Conservation (phyloP, 2,113 vertebrate species). For the Camarhynchus parvulus region DNA sequence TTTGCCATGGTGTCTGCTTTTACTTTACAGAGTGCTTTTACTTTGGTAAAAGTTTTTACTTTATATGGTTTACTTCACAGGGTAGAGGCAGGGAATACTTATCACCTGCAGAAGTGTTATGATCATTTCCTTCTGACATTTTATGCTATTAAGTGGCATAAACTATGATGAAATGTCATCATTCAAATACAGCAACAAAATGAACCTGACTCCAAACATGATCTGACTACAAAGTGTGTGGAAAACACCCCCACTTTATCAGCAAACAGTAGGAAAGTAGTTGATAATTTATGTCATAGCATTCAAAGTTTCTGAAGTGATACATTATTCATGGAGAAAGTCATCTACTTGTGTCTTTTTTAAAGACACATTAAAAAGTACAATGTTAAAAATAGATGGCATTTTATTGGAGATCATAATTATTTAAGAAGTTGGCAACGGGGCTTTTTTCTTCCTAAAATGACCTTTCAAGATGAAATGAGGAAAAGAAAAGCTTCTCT, state of each 20-base stretch:
- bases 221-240: neutral
- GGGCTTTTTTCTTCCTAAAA: constrained; percentile 56
- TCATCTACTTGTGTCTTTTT: constrained; percentile 64
- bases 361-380: constrained; percentile 69
- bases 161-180: constrained; percentile 56
- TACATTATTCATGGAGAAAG: constrained; percentile 61
- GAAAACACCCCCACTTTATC: constrained; percentile 65
- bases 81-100: constrained; percentile 50
- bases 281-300: constrained; percentile 65
- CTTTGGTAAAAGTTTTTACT: neutral
- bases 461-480: constrained; percentile 66
- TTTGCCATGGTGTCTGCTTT: neutral
- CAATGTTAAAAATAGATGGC: constrained; percentile 72
- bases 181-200: constrained; percentile 58
- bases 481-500: constrained; percentile 23
- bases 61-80: neutral
- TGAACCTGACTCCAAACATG: neutral
- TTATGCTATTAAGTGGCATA: constrained; percentile 41
- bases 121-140: constrained; percentile 71
- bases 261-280: constrained; percentile 55
- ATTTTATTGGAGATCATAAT: constrained; percentile 75
- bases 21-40: neutral
- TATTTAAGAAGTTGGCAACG: constrained; percentile 73
- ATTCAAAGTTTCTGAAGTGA: constrained; percentile 58
- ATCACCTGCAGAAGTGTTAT: constrained; percentile 54